Base-by-base conservation (phyloP, 2,797 vertebrate genomes). In the Oreochromis mossambicus region DNA sequence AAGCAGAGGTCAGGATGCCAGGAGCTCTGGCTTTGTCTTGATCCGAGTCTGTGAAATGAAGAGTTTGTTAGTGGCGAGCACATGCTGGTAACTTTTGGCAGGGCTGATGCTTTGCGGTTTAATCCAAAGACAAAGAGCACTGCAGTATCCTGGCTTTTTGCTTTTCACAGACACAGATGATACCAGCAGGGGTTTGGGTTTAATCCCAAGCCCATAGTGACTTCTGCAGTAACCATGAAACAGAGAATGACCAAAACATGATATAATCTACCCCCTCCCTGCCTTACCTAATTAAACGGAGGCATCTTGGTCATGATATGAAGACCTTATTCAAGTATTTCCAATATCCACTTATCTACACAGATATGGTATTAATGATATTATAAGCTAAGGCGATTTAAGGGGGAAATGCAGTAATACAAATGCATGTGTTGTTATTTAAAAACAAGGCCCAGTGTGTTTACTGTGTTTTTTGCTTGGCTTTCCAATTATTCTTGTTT, bases 91-190 rank as follows among this genome's bases (percentile, higher is more conserved):
- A 76, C 86, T 89, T 87, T 84, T 88, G 83, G 78, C 84, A n/a
- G 80, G 32, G 61, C 79, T 4, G 56, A 61, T 51, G 79, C 81
- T 87, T 92, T 87, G 90, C 78, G 86, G 84, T 95, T 87, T 95
- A 96, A 96, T 96, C 94, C 95, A 92, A 91, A 95, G 90, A 96
- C 95, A 95, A 95, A 95, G 90, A 89, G 89, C 93, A 77, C 94
- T 89, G 34, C 93, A 58, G 91, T 91, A 90, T 95, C 90, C 61
- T 48, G 94, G 81, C 91, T 93, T 94, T 95, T 94, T 73, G 88
- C 89, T 85, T 92, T 91, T 85, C 88, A 86, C 87, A 93, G 91
- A 92, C 84, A 88, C 87, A 86, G 89, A 85, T 89, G 89, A 88
- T 90, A 91, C 85, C 93, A 93, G 94, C 92, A 83, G 91, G 92